Evolutionary conservation across 2,888 invertebrate species (phyloP).

Genomic region (Coelogynopora nodosa): DNA sequence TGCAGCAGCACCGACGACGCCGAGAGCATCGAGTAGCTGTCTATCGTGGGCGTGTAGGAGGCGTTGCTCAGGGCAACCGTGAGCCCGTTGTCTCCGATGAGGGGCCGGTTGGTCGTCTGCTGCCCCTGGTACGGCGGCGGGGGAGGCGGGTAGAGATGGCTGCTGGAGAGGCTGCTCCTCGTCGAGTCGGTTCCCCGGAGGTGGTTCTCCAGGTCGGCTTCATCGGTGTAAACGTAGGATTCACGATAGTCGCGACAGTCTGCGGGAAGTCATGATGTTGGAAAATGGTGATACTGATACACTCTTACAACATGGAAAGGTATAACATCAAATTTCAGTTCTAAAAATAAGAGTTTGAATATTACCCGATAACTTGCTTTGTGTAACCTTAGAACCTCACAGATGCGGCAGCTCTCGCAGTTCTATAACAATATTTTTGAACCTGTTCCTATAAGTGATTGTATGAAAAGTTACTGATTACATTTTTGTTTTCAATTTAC

Average conservation of each 20-base stretch:
- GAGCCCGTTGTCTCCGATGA: neutral
- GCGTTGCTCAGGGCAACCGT: neutral
- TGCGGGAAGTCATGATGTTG: too few species aligned
- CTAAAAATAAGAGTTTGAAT: too few species aligned
- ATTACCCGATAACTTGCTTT: too few species aligned
- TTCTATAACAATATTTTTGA: too few species aligned
- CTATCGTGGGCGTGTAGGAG: neutral
- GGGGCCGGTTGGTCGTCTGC: neutral
- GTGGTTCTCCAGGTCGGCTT: constrained; percentile 54
- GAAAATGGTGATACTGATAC: too few species aligned
- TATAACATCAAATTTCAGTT: too few species aligned
- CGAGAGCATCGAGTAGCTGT: neutral
- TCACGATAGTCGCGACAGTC: constrained; percentile 65
- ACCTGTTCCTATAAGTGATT: too few species aligned
- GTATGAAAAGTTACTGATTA: too few species aligned
- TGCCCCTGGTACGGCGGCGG: neutral
- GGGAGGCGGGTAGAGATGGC: neutral
- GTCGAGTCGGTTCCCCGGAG: neutral
- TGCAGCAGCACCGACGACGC: neutral
- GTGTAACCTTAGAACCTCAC: too few species aligned
- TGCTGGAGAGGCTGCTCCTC: neutral
- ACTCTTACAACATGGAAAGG: too few species aligned
- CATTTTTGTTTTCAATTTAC: too few species aligned
- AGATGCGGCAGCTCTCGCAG: too few species aligned
- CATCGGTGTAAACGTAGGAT: constrained; percentile 70